Conservation (phyloP, 2,113 vertebrate genomes). For the Nyctereutes procyonoides region DNA sequence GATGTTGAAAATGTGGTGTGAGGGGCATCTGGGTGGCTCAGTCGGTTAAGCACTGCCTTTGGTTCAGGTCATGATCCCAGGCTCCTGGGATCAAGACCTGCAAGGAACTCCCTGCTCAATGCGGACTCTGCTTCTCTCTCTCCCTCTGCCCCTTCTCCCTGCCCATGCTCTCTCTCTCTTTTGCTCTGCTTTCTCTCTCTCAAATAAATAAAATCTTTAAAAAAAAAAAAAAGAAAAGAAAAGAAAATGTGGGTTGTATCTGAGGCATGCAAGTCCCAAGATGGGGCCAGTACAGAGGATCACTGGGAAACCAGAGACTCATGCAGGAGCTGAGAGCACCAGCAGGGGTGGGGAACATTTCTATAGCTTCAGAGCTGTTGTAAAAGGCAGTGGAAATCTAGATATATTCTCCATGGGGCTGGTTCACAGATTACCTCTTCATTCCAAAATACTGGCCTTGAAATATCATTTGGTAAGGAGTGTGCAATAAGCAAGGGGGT, state of each 20-base stretch:
- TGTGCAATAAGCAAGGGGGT: neutral
- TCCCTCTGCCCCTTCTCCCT: too few species aligned
- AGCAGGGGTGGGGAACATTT: neutral
- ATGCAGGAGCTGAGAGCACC: too few species aligned
- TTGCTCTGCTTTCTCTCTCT: too few species aligned
- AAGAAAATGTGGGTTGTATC: neutral
- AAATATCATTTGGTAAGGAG: neutral
- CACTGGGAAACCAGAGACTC: neutral
- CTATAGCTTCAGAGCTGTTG: neutral
- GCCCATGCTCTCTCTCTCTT: too few species aligned
- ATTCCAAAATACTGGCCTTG: neutral
- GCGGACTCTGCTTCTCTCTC: too few species aligned
- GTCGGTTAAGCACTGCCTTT: too few species aligned
- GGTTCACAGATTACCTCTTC: neutral
- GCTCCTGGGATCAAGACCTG: too few species aligned
- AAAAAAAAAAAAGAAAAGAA: neutral
- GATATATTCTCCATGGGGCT: neutral
- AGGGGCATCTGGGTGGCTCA: too few species aligned
- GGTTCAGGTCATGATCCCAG: too few species aligned
- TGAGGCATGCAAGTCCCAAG: neutral
- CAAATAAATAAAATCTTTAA: too few species aligned
- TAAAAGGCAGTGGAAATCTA: neutral
- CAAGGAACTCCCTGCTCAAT: too few species aligned
- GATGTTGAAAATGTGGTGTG: neutral
- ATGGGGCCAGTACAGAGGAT: neutral